Evolutionary conservation across 2,797 vertebrate species (phyloP), one percentile per base, ranked within the genome.

Genomic region (Botia kubotai): DNA sequence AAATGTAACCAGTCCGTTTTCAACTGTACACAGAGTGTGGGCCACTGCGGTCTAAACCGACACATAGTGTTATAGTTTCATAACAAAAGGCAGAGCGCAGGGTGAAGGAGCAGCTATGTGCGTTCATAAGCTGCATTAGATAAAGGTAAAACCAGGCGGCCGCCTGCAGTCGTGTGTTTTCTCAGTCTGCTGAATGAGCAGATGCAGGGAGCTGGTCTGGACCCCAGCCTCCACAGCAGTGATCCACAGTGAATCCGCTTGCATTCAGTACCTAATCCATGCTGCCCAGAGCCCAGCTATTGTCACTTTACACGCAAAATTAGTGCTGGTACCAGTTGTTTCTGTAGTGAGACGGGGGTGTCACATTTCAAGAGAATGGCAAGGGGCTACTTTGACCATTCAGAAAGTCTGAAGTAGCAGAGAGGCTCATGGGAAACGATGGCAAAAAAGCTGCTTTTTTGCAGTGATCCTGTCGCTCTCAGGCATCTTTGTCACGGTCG

Each of bases 281-380:
- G 90, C 92, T 92, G 92, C 93, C 85, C 90, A 90, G 91, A 87
- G 91, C 91, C 87, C 83, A 58, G 88, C 88, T 91, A 93, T 94
- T 95, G 93, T 94, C 91, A 93, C 93, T 92, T 93, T 91, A 92
- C 94, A 94, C 94, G 93, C 93, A 92, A 93, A 94, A 95, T 95
- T 95, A 94, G 93, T 93, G 91, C 93, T 93, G 93, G 93, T 94
- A 93, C 92, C 92, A 94, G 94, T 94, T 94, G 93, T 93, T 94
- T 94, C 87, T 90, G 86, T 89, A 87, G 87, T 88, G 86, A 84
- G 85, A 29, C 8, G 85, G 88, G 89, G 88, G 89, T 91, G 90
- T 93, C 88, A 79, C 86, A 86, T 93, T 93, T 94, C 89, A 88
- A 79, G 26, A 73, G 86, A 86, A 88, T 85, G 86, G 90, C 86